These are phyloP conservation scores for Pyxicephalus adspersus DNA, from an alignment of 2,113 vertebrate species.

Conservation along the genomic window DNA sequence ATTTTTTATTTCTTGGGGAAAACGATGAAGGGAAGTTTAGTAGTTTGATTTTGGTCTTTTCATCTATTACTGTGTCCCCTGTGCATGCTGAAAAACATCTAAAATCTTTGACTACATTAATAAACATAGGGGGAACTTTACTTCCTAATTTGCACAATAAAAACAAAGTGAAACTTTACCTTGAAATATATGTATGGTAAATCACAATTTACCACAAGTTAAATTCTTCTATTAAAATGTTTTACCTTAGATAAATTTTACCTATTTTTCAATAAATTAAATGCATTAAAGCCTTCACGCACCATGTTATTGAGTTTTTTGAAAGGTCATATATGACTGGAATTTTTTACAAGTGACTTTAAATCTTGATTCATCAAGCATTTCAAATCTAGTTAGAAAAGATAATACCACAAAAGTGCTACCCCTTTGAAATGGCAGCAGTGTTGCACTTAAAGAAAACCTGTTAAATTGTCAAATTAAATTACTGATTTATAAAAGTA, in stretches of 20 bases:
- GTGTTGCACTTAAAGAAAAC: no score
- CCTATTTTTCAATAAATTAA: no score
- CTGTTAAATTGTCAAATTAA: no score
- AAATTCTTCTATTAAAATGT: background rate
- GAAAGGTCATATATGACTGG: no score
- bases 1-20: conserved; percentile 5
- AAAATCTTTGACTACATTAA: conserved; percentile 10
- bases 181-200: background rate
- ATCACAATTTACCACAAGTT: background rate
- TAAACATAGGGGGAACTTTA: conserved; percentile 8
- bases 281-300: no score
- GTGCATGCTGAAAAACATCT: conserved; percentile 3
- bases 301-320: no score
- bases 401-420: no score
- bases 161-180: conserved; percentile 4
- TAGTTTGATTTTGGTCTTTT: conserved; percentile 9
- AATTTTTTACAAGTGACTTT: background rate
- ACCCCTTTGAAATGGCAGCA: no score
- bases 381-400: no score
- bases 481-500: no score
- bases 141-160: conserved; percentile 23
- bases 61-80: conserved; percentile 15
- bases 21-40: conserved; percentile 5
- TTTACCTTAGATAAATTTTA: no score
- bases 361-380: background rate